phyloP scores from a whole-genome alignment of 2,797 vertebrate species.

The Trachops cirrhosus region DNA sequence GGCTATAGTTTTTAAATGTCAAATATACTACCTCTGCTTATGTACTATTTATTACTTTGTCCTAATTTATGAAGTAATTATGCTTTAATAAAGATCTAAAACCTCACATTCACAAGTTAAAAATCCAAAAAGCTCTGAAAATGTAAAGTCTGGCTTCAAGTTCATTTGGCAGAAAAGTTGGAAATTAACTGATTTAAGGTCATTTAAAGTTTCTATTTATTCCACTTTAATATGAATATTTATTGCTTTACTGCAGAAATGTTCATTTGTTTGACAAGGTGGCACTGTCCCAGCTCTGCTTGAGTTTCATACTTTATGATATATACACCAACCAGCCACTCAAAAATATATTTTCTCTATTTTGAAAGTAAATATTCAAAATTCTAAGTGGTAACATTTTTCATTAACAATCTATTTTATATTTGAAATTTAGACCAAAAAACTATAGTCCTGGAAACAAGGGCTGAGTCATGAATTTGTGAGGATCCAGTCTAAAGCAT shows the following conservation, averaged over 20 bases:
- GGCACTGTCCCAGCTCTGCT: background rate
- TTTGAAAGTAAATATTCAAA: background rate
- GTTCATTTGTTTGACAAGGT: background rate
- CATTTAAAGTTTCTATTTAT: background rate
- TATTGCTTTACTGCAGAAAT: background rate
- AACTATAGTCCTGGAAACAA: background rate
- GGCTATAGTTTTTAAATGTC: background rate
- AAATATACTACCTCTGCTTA: background rate
- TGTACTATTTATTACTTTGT: background rate
- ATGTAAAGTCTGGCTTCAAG: background rate
- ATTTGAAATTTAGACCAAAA: constrained; percentile 12
- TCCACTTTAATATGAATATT: background rate
- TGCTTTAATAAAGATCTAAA: constrained; percentile 12
- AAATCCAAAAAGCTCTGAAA: background rate
- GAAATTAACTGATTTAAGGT: background rate
- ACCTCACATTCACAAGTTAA: background rate
- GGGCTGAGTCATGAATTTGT: background rate
- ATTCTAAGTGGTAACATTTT: constrained; percentile 34
- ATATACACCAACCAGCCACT: background rate
- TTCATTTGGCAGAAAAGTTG: background rate
- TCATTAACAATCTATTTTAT: background rate
- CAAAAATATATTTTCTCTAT: background rate
- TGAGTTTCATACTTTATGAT: background rate
- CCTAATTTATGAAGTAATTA: background rate
- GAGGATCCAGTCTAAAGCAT: background rate